Conservation (phyloP, 2,797 vertebrate genomes). For the Micromesistius poutassou region DNA sequence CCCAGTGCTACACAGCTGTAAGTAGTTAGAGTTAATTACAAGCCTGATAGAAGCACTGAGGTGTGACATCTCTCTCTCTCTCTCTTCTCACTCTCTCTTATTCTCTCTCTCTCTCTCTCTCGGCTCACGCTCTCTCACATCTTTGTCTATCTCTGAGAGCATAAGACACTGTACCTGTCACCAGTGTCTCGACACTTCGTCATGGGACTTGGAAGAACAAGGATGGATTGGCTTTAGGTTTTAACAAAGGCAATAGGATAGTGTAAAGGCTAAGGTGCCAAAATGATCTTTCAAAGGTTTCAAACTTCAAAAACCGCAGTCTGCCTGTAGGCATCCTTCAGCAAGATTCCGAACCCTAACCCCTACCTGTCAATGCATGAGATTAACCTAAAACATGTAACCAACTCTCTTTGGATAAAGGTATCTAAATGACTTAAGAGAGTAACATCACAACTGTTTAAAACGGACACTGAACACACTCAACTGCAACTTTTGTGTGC, state of each 20-base stretch:
- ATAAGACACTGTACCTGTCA: neutral
- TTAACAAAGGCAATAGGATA: neutral
- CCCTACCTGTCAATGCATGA: neutral
- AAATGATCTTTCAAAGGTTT: neutral
- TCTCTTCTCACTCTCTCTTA: neutral
- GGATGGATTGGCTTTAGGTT: neutral
- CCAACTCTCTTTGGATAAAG: neutral
- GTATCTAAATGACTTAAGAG: neutral
- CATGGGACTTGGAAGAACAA: neutral
- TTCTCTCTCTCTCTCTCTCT: neutral
- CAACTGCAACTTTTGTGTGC: neutral
- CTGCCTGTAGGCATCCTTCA: neutral
- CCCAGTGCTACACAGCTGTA: neutral
- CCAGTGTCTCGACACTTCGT: neutral
- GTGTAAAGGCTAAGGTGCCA: neutral
- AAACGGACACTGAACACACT: neutral
- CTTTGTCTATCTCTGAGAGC: neutral
- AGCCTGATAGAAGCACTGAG: neutral
- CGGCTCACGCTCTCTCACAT: neutral
- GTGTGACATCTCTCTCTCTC: neutral
- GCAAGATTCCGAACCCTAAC: neutral
- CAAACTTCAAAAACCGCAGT: neutral
- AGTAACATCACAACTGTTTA: neutral
- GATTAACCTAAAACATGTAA: neutral
- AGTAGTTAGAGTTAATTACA: neutral